Conservation (phyloP, 2,113 vertebrate species). For the Zapus hudsonius region DNA sequence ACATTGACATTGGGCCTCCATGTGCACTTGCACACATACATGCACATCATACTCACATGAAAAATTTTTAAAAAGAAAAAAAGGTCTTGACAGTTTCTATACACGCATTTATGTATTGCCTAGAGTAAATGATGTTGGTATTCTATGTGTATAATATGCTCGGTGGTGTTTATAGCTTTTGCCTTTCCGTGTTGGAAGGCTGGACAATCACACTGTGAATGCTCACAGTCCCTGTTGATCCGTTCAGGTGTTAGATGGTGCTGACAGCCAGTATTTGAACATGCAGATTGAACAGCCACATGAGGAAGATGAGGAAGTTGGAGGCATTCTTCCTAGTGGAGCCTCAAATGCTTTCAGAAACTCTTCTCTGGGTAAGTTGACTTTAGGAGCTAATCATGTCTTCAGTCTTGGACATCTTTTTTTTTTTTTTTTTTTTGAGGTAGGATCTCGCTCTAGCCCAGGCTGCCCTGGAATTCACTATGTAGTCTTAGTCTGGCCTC, state of each 20-base stretch:
- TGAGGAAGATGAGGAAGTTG: slow-evolving; percentile 93
- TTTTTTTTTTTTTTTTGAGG: too few relatives aligned
- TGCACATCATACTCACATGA: too few relatives aligned
- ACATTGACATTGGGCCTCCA: too few relatives aligned
- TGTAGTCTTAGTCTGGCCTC: too few relatives aligned
- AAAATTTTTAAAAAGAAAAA: too few relatives aligned
- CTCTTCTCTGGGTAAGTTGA: slow-evolving; percentile 89
- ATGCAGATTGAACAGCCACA: slow-evolving; percentile 93
- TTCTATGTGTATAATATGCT: rapidly evolving
- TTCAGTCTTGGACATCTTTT: background rate
- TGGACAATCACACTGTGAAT: rapidly evolving
- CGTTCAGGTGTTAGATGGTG: slow-evolving; percentile 92
- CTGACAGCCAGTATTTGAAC: slow-evolving; percentile 93
- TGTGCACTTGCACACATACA: too few relatives aligned
- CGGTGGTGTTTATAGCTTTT: rapidly evolving
- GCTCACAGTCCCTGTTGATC: background rate
- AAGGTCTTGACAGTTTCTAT: rapidly evolving
- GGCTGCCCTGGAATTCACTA: too few relatives aligned
- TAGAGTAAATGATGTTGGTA: too few relatives aligned
- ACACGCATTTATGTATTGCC: rapidly evolving
- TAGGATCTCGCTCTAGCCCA: too few relatives aligned
- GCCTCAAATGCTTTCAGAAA: slow-evolving; percentile 85
- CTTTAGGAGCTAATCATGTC: background rate
- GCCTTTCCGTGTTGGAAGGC: background rate
- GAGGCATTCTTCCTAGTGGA: slow-evolving; percentile 81